phyloP scores from a whole-genome alignment of 2,888 invertebrate genomes.

The Drosophila nigricruria region DNA sequence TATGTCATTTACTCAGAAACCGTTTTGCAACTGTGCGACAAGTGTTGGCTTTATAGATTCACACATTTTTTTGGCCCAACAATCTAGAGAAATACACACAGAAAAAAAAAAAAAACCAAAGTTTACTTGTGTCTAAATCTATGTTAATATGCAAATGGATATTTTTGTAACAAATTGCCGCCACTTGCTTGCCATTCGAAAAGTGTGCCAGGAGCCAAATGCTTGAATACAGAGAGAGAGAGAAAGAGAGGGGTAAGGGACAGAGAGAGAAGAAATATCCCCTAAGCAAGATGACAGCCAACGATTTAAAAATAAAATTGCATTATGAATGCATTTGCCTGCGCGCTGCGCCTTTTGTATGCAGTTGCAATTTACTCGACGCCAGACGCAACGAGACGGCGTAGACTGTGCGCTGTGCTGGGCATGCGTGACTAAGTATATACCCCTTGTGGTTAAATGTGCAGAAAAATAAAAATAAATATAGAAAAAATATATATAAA shows the following conservation, averaged over 20 bases:
- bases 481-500: neutral
- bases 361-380: conserved; percentile 37
- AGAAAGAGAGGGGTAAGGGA: neutral
- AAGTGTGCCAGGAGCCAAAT: conserved; percentile 68
- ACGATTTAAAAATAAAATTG: conserved; percentile 78
- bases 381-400: conserved; percentile 14
- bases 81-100: conserved; percentile 24
- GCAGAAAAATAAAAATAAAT: neutral
- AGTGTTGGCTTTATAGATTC: conserved; percentile 51
- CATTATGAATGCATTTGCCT: conserved; percentile 72
- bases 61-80: conserved; percentile 25
- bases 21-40: conserved; percentile 16
- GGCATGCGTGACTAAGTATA: neutral
- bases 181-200: conserved; percentile 63
- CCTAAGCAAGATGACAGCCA: conserved; percentile 55
- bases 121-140: conserved; percentile 8
- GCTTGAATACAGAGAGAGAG: conserved; percentile 10
- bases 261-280: conserved; percentile 10
- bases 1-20: conserved; percentile 22
- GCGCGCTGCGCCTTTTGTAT: conserved; percentile 42
- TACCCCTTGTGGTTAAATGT: neutral
- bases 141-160: conserved; percentile 56
- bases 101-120: neutral
- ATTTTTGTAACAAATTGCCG: conserved; percentile 76
- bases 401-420: neutral